These are phyloP conservation scores for Ellobius talpinus DNA, from an alignment of 2,113 vertebrate species.

Conservation along the genomic window DNA sequence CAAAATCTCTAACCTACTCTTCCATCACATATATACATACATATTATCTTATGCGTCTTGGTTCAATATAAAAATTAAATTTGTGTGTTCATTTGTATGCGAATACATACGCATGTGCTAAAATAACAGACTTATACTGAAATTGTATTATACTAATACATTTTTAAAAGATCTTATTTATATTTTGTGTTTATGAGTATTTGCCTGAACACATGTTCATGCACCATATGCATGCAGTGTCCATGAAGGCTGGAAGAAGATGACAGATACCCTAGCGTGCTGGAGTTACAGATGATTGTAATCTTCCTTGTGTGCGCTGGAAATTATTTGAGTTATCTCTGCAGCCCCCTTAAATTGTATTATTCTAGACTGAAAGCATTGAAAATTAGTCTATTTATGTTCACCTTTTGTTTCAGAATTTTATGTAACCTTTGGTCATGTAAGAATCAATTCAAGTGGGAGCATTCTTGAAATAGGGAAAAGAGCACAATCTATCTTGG, in stretches of 20 bases:
- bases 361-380: neutral
- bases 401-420: constrained; percentile 43
- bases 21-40: neutral
- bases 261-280: neutral
- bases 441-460: constrained; percentile 22
- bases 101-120: neutral
- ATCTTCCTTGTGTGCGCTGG: neutral
- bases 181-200: neutral
- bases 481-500: constrained; percentile 51
- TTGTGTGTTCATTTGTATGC: neutral
- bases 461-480: constrained; percentile 37
- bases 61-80: neutral
- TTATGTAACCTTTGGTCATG: constrained; percentile 38
- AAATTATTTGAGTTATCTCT: neutral
- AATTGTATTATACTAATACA: neutral
- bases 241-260: neutral
- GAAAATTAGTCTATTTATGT: constrained; percentile 31
- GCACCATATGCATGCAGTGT: neutral
- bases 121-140: neutral
- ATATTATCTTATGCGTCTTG: neutral
- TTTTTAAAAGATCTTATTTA: neutral
- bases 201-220: neutral
- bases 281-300: neutral
- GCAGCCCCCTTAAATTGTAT: neutral
- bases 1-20: neutral